A percentile compares a stretch with the other conserved stretches of the same genome.
Conservation (phyloP, 2,797 vertebrate species). For the Spondyliosoma cantharus region DNA sequence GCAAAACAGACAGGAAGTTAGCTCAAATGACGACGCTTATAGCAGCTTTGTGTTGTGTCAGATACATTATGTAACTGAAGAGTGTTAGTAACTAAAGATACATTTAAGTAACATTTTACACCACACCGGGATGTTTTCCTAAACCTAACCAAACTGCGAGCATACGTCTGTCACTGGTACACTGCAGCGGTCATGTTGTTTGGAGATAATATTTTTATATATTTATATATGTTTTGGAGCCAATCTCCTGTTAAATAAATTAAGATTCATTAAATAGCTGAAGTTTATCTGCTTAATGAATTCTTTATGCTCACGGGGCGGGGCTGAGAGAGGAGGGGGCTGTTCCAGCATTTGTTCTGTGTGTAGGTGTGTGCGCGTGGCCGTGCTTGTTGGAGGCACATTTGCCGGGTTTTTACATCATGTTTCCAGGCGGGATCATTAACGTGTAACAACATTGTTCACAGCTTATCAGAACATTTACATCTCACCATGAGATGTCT, state of each 20-base stretch:
- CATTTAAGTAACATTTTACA: too few relatives aligned
- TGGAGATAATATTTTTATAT: too few relatives aligned
- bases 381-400: slow-evolving; percentile 20
- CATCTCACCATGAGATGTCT: slow-evolving; percentile 78
- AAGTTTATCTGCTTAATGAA: background rate
- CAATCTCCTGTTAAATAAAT: background rate
- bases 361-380: background rate
- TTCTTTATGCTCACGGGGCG: background rate
- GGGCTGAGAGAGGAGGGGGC: background rate
- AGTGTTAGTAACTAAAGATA: too few relatives aligned
- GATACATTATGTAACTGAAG: too few relatives aligned
- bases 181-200: too few relatives aligned
- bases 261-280: slow-evolving; percentile 3
- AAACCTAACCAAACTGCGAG: too few relatives aligned
- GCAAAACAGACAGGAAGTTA: too few relatives aligned
- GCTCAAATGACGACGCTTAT: too few relatives aligned
- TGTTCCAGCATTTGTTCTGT: slow-evolving; percentile 20
- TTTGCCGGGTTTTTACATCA: slow-evolving; percentile 42
- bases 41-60: too few relatives aligned
- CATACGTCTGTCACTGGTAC: too few relatives aligned
- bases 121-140: too few relatives aligned
- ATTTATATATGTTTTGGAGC: too few relatives aligned
- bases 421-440: slow-evolving; percentile 73
- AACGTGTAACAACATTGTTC: slow-evolving; percentile 83
- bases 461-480: slow-evolving; percentile 85